phyloP scores from a whole-genome alignment of 2,797 vertebrate species.

The Thripadectes ignobilis region DNA sequence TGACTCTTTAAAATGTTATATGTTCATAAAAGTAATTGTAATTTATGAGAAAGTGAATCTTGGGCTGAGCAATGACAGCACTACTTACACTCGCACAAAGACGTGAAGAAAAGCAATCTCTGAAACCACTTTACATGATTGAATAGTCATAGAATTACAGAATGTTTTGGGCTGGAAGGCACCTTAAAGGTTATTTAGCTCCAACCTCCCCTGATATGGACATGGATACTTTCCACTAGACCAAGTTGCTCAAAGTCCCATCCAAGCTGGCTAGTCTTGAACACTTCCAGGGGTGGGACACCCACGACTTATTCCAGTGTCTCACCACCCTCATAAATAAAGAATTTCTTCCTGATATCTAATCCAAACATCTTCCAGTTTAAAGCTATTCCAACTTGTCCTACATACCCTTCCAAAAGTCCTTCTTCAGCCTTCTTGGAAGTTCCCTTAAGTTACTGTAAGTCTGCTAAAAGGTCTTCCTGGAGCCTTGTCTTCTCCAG shows the following conservation, averaged over 20 bases:
- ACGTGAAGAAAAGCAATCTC: background rate
- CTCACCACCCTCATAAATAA: background rate
- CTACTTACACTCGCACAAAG: background rate
- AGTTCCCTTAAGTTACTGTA: background rate
- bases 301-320: rapidly evolving
- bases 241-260: background rate
- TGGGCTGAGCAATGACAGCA: background rate
- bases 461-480: background rate
- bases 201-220: background rate
- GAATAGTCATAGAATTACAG: background rate
- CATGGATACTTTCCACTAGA: background rate
- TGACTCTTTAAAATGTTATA: background rate
- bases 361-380: background rate
- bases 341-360: background rate
- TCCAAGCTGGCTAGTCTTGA: background rate
- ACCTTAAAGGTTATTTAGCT: background rate
- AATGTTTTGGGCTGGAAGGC: background rate
- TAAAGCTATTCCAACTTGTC: background rate
- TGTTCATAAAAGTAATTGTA: background rate
- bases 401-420: background rate
- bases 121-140: background rate
- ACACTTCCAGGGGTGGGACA: background rate
- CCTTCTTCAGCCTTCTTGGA: background rate
- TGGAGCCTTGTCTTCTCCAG: background rate
- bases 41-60: background rate